These are phyloP conservation scores for Tipula lateralis DNA, from an alignment of 2,888 invertebrate species.

Conservation along the genomic window DNA sequence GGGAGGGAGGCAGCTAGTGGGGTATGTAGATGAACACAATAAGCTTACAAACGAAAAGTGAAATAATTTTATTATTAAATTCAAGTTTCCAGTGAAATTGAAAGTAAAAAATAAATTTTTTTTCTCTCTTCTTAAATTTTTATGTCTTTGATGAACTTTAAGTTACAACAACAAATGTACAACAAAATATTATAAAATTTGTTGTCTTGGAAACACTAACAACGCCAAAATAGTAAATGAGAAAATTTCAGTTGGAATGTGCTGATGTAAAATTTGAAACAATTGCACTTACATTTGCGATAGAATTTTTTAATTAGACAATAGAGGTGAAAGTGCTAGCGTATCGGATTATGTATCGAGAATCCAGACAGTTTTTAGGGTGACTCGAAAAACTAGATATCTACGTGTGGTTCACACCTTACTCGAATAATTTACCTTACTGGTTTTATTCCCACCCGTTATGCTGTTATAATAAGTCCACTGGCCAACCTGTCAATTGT, in stretches of 20 bases:
- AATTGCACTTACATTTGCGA: neutral
- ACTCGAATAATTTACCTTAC: no score
- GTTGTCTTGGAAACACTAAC: neutral
- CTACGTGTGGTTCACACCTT: no score
- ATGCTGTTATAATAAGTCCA: no score
- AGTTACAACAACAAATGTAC: neutral
- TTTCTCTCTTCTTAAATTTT: neutral
- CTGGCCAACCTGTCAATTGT: no score
- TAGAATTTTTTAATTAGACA: neutral
- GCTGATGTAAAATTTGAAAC: neutral
- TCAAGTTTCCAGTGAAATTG: conserved; percentile 1
- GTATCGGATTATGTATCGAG: no score
- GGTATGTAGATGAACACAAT: neutral
- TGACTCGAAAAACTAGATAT: no score
- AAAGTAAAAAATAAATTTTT: neutral
- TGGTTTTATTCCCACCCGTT: no score
- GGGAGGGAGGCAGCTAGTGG: no score
- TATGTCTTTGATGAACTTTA: neutral
- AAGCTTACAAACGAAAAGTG: neutral
- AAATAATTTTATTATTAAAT: neutral
- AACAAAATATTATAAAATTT: neutral
- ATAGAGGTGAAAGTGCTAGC: no score
- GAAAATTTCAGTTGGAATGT: neutral
- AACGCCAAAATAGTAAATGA: neutral
- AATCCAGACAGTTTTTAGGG: no score